Evolutionary conservation across 2,888 invertebrate genomes (phyloP), one percentile per base, ranked within the genome.

Genomic region (Melolontha melolontha): DNA sequence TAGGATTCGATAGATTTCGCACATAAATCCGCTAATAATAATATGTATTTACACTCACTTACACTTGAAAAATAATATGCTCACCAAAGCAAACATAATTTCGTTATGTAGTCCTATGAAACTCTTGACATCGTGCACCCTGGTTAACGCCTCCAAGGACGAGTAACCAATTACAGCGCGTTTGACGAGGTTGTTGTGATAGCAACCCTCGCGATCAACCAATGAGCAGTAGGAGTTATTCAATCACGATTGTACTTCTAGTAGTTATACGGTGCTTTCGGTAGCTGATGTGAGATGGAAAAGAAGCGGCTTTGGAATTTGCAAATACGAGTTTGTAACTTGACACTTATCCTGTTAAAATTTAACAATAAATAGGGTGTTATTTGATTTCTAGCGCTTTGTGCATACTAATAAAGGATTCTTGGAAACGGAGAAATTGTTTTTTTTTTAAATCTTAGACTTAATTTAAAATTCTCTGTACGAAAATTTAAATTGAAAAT

Each of bases 161-260:
- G 51, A 34, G 16, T 68, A 44, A 16, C 71, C 66, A 73, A 73
- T 70, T 51, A 50, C 22, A 16, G 8, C n/a, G 47, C 55, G 34
- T 71, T 72, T 69, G 66, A 16, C 42, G 52, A 63, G 75, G 75
- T 75, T 72, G 75, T 74, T 73, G 74, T 75, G 77, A 75, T 74
- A 75, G 74, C 77, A 74, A 73, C 77, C 78, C 79, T 72, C 70
- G 40, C 44, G 22, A 42, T 16, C 59, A 14, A 62, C 79, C 78
- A 79, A 80, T 80, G 34, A 68, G 17, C 14, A 29, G 7, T 40
- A 34, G 27, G 47, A 47, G 49, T 54, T 47, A 64, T 14, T 63
- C 64, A 16, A 40, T 67, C 54, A 29, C 54, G 11, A 49, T 27
- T 44, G 27, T 44, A 4, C 59, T n/a, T 59, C 59, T 59, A 29